A percentile compares a stretch with the other conserved stretches of the same genome.
Conservation (phyloP, 35 echinoderm and acorn worm species). For the Lytechinus pictus region DNA sequence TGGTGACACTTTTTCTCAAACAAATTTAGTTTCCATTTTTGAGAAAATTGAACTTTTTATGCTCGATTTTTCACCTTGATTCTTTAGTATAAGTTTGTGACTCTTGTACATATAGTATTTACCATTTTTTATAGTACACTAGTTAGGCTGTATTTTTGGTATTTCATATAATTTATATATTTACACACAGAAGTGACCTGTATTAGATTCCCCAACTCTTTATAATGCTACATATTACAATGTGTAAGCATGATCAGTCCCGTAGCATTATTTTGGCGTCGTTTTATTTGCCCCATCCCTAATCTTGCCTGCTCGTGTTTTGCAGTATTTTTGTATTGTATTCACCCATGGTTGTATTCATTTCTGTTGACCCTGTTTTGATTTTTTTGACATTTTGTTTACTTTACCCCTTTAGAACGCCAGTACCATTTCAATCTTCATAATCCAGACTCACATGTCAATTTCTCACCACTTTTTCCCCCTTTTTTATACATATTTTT, state of each 20-base stretch:
- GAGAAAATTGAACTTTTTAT: constrained; percentile 50
- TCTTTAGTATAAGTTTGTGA: constrained; percentile 38
- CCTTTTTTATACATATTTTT: neutral
- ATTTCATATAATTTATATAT: constrained; percentile 22
- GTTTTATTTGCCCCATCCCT: constrained; percentile 8
- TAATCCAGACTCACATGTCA: too few relatives aligned
- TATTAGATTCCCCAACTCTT: neutral
- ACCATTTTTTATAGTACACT: constrained; percentile 11
- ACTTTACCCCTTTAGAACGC: neutral
- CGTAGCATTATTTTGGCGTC: constrained; percentile 8
- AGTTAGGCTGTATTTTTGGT: neutral
- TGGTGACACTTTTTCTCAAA: neutral
- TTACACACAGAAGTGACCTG: neutral
- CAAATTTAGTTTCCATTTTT: neutral
- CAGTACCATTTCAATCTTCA: neutral
- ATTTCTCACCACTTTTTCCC: too few relatives aligned
- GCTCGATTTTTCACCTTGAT: constrained; percentile 42
- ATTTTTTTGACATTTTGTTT: neutral
- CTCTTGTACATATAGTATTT: constrained; percentile 30
- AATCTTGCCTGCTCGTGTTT: neutral
- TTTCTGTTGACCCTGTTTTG: neutral
- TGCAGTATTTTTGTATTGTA: constrained; percentile 37
- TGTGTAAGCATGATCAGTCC: neutral
- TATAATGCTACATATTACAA: neutral
- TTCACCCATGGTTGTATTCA: constrained; percentile 37